Evolutionary conservation across 2,888 invertebrate genomes (phyloP).

Genomic region (Pristionchus entomophagus): DNA sequence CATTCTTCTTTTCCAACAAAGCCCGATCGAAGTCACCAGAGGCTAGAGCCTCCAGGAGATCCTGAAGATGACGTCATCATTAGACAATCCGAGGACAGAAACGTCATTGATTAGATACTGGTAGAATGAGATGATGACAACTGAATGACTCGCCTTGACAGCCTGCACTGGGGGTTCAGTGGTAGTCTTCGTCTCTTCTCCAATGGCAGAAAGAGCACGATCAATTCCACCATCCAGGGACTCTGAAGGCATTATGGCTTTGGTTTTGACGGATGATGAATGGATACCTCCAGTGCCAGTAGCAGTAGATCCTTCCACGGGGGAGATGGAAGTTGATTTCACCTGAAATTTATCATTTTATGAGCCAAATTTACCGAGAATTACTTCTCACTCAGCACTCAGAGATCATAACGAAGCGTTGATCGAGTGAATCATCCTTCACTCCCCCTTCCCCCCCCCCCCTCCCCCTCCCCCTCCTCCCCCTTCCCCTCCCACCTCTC

Average conservation of each 20-base stretch:
- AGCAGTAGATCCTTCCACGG: slow-evolving; percentile 2
- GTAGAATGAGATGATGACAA: background rate
- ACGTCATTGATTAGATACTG: background rate
- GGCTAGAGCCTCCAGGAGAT: slow-evolving; percentile 64
- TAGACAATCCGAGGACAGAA: background rate
- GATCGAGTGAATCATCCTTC: no score
- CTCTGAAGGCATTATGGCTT: background rate
- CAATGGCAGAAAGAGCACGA: background rate
- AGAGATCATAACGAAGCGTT: no score
- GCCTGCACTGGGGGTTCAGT: slow-evolving; percentile 72
- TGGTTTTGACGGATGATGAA: background rate
- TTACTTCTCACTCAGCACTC: no score
- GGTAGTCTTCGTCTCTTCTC: slow-evolving; percentile 50
- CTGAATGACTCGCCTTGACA: slow-evolving; percentile 57
- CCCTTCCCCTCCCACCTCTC: no score
- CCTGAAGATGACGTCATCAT: slow-evolving; percentile 47
- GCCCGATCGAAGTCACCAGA: slow-evolving; percentile 61
- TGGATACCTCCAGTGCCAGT: background rate
- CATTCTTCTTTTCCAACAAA: slow-evolving; percentile 26
- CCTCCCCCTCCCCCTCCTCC: no score
- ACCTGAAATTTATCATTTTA: background rate
- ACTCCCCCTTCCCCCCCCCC: no score
- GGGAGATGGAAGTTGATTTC: background rate
- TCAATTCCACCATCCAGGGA: slow-evolving; percentile 4
- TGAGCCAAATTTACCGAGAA: no score